phyloP scores from a whole-genome alignment of 2,113 vertebrate species.

The Emydocephalus ijimae region DNA sequence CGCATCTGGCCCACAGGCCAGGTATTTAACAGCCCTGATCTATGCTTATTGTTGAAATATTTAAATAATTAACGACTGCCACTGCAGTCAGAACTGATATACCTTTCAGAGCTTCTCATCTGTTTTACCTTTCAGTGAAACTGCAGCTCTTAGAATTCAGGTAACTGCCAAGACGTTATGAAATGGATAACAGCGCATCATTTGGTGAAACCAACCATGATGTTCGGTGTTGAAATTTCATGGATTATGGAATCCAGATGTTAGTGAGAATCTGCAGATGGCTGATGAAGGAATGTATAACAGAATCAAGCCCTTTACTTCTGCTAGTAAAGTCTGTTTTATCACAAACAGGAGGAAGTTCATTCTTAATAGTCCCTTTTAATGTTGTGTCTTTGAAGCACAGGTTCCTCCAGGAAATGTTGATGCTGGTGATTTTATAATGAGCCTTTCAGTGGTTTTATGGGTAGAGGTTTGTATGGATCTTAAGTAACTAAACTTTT shows the following conservation, averaged over 20 bases:
- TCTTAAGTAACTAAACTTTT: neutral
- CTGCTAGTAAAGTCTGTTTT: neutral
- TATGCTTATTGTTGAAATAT: neutral
- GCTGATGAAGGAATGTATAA: neutral
- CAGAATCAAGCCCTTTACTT: too few species aligned
- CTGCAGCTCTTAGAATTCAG: neutral
- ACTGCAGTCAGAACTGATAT: neutral
- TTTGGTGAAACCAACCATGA: neutral
- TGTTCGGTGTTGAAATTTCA: neutral
- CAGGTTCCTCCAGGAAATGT: neutral
- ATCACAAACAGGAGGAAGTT: neutral
- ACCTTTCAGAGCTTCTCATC: neutral
- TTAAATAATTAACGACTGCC: neutral
- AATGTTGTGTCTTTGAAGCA: neutral
- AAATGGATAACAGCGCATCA: neutral
- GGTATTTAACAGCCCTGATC: too few species aligned
- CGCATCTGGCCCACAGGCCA: too few species aligned
- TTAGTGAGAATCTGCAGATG: neutral
- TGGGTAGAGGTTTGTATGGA: neutral
- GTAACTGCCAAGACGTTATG: neutral
- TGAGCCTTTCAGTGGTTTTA: neutral
- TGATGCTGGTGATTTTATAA: neutral
- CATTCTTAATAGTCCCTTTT: neutral
- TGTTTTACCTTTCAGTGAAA: neutral
- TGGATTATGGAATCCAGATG: conserved; percentile 9